phyloP scores from a whole-genome alignment of 2,797 vertebrate species.

The Hypotaenidia okinawae region DNA sequence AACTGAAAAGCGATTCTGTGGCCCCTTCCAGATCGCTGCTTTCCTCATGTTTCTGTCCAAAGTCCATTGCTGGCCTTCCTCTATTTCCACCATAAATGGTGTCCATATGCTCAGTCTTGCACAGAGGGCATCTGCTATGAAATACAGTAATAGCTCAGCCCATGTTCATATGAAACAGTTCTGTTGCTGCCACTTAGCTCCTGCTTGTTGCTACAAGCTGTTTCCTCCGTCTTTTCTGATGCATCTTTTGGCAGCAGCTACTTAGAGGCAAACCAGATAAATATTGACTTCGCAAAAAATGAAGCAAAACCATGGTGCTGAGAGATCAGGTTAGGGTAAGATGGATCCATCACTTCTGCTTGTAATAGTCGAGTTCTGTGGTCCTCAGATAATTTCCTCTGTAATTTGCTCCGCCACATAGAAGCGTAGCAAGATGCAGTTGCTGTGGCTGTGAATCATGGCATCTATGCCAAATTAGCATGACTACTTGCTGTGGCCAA shows the following conservation, averaged over 20 bases:
- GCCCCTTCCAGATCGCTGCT: not conserved
- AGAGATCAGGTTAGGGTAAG: not conserved
- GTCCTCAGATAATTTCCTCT: not conserved
- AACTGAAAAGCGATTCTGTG: not conserved
- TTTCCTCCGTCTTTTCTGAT: not conserved
- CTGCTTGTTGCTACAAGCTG: not conserved
- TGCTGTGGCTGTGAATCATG: conserved; percentile 43
- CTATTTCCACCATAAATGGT: not conserved
- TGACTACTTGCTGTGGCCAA: conserved; percentile 17
- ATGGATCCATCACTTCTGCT: not conserved
- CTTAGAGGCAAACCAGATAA: not conserved
- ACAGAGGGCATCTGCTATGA: not conserved
- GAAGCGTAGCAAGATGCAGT: conserved; percentile 22
- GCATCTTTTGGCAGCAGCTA: conserved; percentile 35
- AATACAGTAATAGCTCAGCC: not conserved
- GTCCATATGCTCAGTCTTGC: not conserved
- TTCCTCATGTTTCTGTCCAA: not conserved
- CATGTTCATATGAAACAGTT: not conserved
- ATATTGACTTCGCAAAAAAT: not conserved
- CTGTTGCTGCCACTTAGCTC: conserved; percentile 14
- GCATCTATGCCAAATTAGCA: conserved; percentile 34
- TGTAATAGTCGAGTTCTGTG: not conserved
- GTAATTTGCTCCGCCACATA: not conserved
- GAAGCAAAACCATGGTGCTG: not conserved
- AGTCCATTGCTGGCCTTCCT: not conserved